Evolutionary conservation across 1,140 invertebrate species (phyloP).

Genomic region (Schlechtendalia chinensis): DNA sequence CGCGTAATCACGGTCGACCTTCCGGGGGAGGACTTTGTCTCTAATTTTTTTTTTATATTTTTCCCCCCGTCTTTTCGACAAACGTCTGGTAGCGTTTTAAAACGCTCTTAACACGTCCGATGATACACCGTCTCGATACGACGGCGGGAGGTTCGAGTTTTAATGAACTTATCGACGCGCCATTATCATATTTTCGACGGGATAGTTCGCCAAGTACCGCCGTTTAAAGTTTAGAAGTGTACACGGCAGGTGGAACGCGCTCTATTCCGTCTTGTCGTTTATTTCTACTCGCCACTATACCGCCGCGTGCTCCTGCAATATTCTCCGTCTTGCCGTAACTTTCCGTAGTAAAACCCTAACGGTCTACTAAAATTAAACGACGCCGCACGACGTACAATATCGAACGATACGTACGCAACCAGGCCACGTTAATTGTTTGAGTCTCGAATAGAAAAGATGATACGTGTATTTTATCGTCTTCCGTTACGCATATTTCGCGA

Average conservation of each 20-base stretch:
- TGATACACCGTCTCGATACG: neutral
- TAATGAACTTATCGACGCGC: constrained; percentile 13
- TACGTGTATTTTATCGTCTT: neutral
- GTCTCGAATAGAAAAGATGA: neutral
- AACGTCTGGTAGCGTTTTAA: constrained; percentile 16
- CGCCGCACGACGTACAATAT: neutral
- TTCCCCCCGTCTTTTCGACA: too few relatives aligned
- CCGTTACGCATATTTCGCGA: too few relatives aligned
- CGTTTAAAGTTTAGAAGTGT: constrained; percentile 10
- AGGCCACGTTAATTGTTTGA: neutral
- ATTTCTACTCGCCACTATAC: constrained; percentile 15
- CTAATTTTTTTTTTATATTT: constrained; percentile 19
- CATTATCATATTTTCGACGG: constrained; percentile 34
- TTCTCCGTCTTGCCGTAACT: neutral
- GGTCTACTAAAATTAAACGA: constrained; percentile 12
- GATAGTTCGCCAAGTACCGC: constrained; percentile 10
- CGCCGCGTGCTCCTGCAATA: neutral
- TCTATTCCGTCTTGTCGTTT: constrained; percentile 23
- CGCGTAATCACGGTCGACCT: too few relatives aligned
- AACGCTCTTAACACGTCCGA: neutral
- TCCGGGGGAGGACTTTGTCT: neutral
- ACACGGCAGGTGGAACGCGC: neutral
- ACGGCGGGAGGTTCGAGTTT: neutral
- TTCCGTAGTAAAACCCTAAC: neutral
- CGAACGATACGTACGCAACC: neutral